Base-by-base conservation (phyloP, 2,797 vertebrate species). In the Spea hammondii region DNA sequence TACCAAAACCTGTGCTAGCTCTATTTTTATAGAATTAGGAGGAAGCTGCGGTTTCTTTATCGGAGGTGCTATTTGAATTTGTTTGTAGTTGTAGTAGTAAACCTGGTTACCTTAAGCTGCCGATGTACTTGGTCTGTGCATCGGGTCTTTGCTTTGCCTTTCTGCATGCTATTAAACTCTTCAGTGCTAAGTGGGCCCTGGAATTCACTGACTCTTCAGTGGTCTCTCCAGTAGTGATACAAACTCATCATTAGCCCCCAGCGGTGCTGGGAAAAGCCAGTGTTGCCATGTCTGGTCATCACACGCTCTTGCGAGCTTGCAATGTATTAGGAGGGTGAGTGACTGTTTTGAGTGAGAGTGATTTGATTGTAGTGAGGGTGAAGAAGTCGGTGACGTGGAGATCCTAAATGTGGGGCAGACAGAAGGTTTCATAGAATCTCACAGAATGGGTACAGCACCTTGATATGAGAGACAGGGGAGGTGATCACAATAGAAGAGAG, bases 51-150 rank as follows among this genome's bases (percentile, higher is more conserved):
- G 53, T 59, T 48, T 8, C 51, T 60, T 73, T 8, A 78, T 54
- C 62, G 57, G 8, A 65, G n/a, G 54, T 72, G 51, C 50, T 72
- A 72, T 72, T 78, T 48, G 76, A 72, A 78, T 65, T 78, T 59
- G 71, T 75, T 68, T 79, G 77, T 69, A 73, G 53, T 79, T 66
- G 70, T 72, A 79, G 66, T 67, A 53, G 62, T 70, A 68, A 72
- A 72, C 59, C 70, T 66, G 51, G 65, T 72, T 49, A 69, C 65
- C n/a, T 2, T 14, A 68, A 59, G 4, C 47, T 46, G 65, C 47
- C 46, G 66, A 8, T 74, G 65, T 70, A 54, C 62, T 65, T 54
- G 64, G 78, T 65, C 65, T 14, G 53, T 73, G 65, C 78, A 64
- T 79, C 74, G 51, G 73, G 77, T 68, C 57, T 67, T 68, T 53